These are phyloP conservation scores for Margarornis squamiger DNA, from an alignment of 2,797 vertebrate genomes.

Conservation along the genomic window DNA sequence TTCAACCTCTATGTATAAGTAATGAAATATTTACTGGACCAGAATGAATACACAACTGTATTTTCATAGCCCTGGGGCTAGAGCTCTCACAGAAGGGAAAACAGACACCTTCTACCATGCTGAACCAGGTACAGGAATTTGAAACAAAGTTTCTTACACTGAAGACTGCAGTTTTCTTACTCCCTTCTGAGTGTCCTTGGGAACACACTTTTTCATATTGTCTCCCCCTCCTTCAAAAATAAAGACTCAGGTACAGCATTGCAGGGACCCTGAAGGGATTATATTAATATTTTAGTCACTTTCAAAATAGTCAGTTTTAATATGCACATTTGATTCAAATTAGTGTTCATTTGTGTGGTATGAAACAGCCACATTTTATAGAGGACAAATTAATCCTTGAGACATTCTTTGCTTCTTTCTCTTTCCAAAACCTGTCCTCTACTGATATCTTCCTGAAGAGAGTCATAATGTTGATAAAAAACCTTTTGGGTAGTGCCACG, in stretches of 20 bases:
- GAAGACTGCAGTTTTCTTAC: not conserved
- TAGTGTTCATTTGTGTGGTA: not conserved
- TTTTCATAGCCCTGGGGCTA: not conserved
- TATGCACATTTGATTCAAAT: not conserved
- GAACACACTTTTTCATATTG: not conserved
- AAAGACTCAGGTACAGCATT: not conserved
- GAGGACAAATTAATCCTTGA: not conserved
- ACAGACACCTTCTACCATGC: not conserved
- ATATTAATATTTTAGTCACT: not conserved
- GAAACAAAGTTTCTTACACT: not conserved
- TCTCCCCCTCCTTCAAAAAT: not conserved
- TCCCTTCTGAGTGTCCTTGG: not conserved
- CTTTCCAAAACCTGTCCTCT: not conserved
- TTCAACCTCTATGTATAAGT: not conserved
- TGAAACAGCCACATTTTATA: not conserved
- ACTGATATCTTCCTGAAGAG: not conserved
- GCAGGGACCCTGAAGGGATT: not conserved
- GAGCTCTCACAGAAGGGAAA: not conserved
- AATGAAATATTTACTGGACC: slow-evolving; percentile 9
- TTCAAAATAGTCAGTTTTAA: not conserved
- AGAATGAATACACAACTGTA: not conserved
- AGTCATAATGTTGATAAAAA: not conserved
- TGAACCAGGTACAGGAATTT: not conserved
- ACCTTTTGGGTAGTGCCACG: not conserved
- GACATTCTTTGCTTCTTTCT: not conserved